A percentile compares a stretch with the other conserved stretches of the same genome.
These are phyloP conservation scores for Orthonevra nobilis DNA, from an alignment of 2,888 invertebrate genomes.

Conservation along the genomic window DNA sequence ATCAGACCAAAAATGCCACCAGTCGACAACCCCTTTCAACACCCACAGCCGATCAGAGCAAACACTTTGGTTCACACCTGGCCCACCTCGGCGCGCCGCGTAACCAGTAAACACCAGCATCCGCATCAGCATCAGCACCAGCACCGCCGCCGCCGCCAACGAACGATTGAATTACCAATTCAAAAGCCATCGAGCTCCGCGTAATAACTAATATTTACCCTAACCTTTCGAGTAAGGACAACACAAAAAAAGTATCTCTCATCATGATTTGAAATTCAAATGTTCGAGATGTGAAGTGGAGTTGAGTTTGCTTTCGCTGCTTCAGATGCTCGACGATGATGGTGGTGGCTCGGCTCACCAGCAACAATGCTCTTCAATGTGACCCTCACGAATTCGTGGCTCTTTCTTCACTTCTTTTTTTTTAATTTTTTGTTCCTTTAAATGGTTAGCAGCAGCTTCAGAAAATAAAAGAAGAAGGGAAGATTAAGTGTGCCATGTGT, in stretches of 20 bases:
- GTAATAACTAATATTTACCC: constrained; percentile 60
- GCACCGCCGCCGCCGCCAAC: constrained; percentile 20
- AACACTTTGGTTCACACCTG: constrained; percentile 46
- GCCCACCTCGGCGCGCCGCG: not conserved
- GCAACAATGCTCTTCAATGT: constrained; percentile 26
- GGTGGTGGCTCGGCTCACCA: not conserved
- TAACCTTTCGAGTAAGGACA: constrained; percentile 39
- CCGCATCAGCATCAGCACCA: too few relatives aligned
- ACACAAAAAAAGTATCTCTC: constrained; percentile 13
- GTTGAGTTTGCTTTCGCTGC: constrained; percentile 19
- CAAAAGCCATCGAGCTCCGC: constrained; percentile 49
- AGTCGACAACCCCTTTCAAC: constrained; percentile 14
- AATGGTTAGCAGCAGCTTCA: not conserved
- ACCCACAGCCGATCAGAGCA: constrained; percentile 12
- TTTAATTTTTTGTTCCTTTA: not conserved
- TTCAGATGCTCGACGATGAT: constrained; percentile 17
- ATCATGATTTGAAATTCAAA: constrained; percentile 62
- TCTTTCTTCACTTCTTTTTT: not conserved
- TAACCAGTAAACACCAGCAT: too few relatives aligned
- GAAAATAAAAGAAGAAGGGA: too few relatives aligned
- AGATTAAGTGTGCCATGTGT: constrained; percentile 13
- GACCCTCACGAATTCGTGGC: constrained; percentile 46
- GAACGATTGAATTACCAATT: constrained; percentile 44
- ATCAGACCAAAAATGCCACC: constrained; percentile 10
- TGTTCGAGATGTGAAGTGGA: constrained; percentile 47